These are phyloP conservation scores for Rafetus swinhoei DNA, from an alignment of 2,113 vertebrate genomes.

Conservation along the genomic window DNA sequence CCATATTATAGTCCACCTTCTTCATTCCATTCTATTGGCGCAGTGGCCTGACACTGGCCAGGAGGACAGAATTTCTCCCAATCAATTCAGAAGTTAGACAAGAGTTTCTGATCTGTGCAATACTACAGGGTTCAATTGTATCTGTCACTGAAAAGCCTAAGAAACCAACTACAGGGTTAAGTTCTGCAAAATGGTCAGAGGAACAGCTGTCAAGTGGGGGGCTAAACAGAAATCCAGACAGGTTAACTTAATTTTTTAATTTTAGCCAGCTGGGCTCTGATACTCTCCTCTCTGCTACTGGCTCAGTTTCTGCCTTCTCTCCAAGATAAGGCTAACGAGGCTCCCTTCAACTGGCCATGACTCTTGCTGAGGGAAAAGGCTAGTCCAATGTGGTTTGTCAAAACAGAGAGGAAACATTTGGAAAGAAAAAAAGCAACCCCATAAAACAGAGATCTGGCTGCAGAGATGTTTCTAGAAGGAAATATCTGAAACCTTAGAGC, in stretches of 20 bases:
- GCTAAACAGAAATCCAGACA: constrained; percentile 58
- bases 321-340: background rate
- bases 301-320: background rate
- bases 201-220: constrained; percentile 30
- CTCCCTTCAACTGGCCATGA: constrained; percentile 24
- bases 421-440: constrained; percentile 30
- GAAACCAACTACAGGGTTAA: background rate
- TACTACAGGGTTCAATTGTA: background rate
- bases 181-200: background rate
- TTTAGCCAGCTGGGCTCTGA: constrained; percentile 26
- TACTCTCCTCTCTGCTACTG: background rate
- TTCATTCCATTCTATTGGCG: background rate
- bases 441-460: rapidly evolving
- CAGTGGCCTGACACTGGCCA: background rate
- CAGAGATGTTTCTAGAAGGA: background rate
- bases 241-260: constrained; percentile 39
- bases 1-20: background rate
- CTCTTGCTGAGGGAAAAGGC: background rate
- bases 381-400: rapidly evolving
- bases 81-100: background rate
- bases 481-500: background rate
- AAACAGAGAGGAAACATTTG: background rate
- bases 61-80: background rate
- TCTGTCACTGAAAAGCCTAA: background rate
- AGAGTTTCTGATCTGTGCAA: background rate